These are phyloP conservation scores for Sciurus carolinensis DNA, from an alignment of 2,797 vertebrate genomes.

Conservation along the genomic window DNA sequence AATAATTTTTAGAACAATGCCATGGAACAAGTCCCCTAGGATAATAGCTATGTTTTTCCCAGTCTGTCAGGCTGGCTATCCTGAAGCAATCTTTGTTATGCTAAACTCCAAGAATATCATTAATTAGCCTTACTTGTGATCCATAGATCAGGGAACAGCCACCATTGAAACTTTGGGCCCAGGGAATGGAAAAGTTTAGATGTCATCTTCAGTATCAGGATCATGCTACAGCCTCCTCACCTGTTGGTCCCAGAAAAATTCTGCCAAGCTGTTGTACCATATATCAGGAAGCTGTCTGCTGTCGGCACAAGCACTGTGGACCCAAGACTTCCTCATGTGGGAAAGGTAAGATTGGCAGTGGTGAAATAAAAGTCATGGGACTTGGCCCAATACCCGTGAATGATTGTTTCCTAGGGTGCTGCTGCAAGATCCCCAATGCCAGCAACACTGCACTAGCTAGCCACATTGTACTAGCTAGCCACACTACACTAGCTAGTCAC, in stretches of 20 bases:
- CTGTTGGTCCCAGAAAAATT: not conserved
- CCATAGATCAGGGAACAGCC: not conserved
- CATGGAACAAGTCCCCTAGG: not conserved
- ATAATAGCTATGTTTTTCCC: not conserved
- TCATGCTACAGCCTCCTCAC: not conserved
- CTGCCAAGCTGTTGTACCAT: not conserved
- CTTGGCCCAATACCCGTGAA: not conserved
- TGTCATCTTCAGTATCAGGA: not conserved
- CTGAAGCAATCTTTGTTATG: not conserved
- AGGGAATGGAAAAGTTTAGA: not conserved
- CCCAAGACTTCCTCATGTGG: not conserved
- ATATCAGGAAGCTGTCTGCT: not conserved
- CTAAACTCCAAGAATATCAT: not conserved
- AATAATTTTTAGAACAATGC: not conserved
- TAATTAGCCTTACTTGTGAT: not conserved
- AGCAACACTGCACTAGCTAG: not conserved
- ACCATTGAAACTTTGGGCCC: not conserved
- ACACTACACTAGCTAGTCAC: not conserved
- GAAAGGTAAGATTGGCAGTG: not conserved
- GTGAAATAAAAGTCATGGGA: too few relatives aligned
- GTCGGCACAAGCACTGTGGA: not conserved
- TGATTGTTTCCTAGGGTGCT: not conserved
- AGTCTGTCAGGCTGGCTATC: not conserved
- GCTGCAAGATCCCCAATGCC: too few relatives aligned
- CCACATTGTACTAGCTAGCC: not conserved